These are phyloP conservation scores for Aegotheles bennettii DNA, from an alignment of 2,113 vertebrate species.

Conservation along the genomic window DNA sequence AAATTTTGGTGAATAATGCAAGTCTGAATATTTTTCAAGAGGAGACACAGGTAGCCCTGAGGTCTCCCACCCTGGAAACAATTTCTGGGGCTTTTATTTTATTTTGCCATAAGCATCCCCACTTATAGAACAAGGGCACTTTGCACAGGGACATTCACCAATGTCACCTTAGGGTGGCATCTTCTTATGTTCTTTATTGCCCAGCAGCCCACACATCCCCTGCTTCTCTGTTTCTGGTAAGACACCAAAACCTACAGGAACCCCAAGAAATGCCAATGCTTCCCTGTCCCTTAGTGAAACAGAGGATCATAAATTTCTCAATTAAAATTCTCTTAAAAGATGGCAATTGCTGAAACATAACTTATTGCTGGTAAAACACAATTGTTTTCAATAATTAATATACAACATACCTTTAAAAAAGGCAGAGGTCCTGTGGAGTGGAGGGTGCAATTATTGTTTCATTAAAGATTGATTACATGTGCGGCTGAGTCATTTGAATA, in stretches of 20 bases:
- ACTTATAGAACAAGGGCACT: neutral
- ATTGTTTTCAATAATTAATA: conserved; percentile 7
- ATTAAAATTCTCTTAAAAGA: neutral
- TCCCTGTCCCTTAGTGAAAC: neutral
- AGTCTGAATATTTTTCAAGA: neutral
- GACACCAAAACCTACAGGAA: neutral
- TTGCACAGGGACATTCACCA: neutral
- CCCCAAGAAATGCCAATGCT: neutral
- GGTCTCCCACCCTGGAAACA: neutral
- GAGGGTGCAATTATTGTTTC: conserved; percentile 63
- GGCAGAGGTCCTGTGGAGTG: neutral
- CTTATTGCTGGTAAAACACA: neutral
- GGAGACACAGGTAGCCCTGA: neutral
- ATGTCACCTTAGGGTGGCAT: accelerated
- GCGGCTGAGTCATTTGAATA: conserved; percentile 49
- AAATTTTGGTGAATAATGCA: neutral
- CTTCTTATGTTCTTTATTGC: neutral
- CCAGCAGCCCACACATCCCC: neutral
- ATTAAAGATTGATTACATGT: conserved; percentile 68
- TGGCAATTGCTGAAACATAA: neutral
- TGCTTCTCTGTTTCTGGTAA: neutral
- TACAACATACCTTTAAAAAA: neutral
- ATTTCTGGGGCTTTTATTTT: neutral
- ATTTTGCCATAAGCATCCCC: neutral
- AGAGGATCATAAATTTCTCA: neutral